Base-by-base conservation (phyloP, 2,113 vertebrate genomes). In the Poeciliopsis prolifica region DNA sequence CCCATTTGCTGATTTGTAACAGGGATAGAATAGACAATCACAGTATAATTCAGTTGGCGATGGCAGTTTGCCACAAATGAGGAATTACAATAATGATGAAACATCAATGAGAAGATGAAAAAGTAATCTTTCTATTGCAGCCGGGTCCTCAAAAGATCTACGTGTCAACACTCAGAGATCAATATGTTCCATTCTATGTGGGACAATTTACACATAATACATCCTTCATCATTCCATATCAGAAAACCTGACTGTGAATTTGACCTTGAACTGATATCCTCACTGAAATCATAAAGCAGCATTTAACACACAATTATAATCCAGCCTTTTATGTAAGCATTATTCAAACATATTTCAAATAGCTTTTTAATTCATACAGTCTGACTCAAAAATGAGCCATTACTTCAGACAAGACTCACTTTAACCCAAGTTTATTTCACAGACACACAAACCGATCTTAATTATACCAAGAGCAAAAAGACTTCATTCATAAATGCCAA, bases 91-190 rank as follows among this genome's bases (percentile, higher is more conserved):
- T 91, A 81, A 91, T 90, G 88, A 93, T 94, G 87, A 94, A 93
- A 94, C 92, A 92, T 92, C 92, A 83, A 92, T 89, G 85, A 82
- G 87, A 83, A 87, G 83, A 92, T 92, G 83, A 93, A 92, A 94
- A 95, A 92, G 87, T 91, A 90, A 94, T 93, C 86, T 92, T 89
- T 90, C 86, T 85, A 73, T 80, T 30, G 31, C 67, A 81, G 87
- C 79, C 62, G 68, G 72, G 75, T 84, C 75, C 91, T 88, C 82
- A 85, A 85, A 87, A 83, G 78, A 90, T 84, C 86, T 68, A 61
- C 76, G 85, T 83, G 85, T 84, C 89, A 88, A 82, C 89, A 86
- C 76, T 86, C 72, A 78, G 74, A 88, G 93, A 94, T 94, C 93
- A 92, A 94, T 95, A 94, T 75, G 87, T 86, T 79, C 89, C 79